phyloP scores from a whole-genome alignment of 2,888 invertebrate species.

The Hyposoter didymator region DNA sequence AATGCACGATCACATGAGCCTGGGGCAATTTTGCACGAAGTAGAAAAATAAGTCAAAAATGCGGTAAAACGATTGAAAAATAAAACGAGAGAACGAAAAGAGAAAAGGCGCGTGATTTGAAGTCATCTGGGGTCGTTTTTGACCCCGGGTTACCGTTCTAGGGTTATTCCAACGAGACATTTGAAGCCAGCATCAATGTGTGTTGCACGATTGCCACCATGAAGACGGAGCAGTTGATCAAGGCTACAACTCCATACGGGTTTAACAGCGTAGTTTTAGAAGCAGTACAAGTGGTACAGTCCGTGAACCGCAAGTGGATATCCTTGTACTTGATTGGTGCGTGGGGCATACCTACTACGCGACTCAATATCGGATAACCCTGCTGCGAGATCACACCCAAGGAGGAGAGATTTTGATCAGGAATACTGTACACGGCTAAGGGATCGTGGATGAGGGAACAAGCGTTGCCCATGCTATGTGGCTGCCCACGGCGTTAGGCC shows the following conservation, averaged over 20 bases:
- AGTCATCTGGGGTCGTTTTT: too few species aligned
- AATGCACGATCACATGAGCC: too few species aligned
- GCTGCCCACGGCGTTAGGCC: conserved; percentile 54
- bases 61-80: too few species aligned
- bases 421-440: conserved; percentile 33
- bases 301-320: conserved; percentile 55
- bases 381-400: conserved; percentile 42
- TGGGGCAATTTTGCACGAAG: too few species aligned
- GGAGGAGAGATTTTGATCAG: conserved; percentile 62
- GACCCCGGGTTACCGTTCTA: too few species aligned
- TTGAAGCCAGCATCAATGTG: background rate
- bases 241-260: conserved; percentile 14
- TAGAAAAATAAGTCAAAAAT: too few species aligned
- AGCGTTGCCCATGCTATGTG: conserved; percentile 39
- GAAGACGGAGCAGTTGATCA: background rate
- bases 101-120: too few species aligned
- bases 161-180: background rate
- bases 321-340: conserved; percentile 48
- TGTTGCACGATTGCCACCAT: background rate
- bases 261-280: conserved; percentile 16
- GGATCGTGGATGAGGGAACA: conserved; percentile 43
- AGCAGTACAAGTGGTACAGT: conserved; percentile 17
- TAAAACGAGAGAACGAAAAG: too few species aligned
- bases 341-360: background rate
- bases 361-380: conserved; percentile 21